Conservation (phyloP, 2,888 invertebrate genomes). For the Digitonthophagus gazella region DNA sequence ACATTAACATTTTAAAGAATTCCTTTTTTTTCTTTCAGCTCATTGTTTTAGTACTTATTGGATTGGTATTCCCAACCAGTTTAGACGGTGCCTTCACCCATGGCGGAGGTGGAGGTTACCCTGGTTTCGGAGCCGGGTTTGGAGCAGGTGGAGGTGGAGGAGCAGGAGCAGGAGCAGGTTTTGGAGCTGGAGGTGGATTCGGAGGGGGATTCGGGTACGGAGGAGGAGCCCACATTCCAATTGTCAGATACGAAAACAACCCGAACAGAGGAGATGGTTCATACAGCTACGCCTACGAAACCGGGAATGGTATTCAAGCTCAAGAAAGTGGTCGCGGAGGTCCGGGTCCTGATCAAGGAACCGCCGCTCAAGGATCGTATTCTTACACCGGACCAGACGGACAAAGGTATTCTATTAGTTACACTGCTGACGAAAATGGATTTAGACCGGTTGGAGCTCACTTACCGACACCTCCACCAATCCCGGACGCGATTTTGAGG, state of each 20-base stretch:
- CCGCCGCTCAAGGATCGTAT: constrained; percentile 50
- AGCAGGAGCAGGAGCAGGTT: constrained; percentile 5
- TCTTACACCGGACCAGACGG: constrained; percentile 62
- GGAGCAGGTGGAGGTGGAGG: constrained; percentile 16
- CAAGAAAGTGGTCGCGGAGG: constrained; percentile 51
- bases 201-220: constrained; percentile 15
- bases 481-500: constrained; percentile 57
- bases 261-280: constrained; percentile 44
- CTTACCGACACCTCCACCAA: constrained; percentile 59
- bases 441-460: constrained; percentile 56
- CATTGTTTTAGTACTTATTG: constrained; percentile 18
- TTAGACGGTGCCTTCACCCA: constrained; percentile 19
- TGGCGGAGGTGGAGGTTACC: constrained; percentile 19
- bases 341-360: constrained; percentile 17
- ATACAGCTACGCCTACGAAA: constrained; percentile 54
- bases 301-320: constrained; percentile 64
- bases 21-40: constrained; percentile 5
- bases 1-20: background rate
- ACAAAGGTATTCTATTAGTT: constrained; percentile 55
- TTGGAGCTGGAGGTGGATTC: constrained; percentile 20
- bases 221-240: constrained; percentile 39
- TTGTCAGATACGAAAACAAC: constrained; percentile 42
- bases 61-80: constrained; percentile 19
- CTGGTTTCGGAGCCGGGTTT: constrained; percentile 17
- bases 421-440: constrained; percentile 60